A percentile compares a stretch with the other conserved stretches of the same genome.
Conservation (phyloP, 2,797 vertebrate species). For the Acrossocheilus wenchowensis region DNA sequence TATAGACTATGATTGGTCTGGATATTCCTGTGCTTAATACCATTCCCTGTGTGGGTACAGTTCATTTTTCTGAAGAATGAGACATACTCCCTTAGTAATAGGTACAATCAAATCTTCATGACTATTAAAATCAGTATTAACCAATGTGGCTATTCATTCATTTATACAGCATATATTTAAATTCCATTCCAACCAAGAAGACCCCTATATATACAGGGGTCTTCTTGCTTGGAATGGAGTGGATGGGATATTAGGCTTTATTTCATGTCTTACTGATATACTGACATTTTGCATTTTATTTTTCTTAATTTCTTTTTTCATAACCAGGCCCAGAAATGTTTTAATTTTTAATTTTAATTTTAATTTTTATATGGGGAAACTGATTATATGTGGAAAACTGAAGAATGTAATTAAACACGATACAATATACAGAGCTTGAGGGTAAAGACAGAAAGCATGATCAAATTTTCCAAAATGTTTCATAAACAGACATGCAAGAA, state of each 20-base stretch:
- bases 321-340: neutral
- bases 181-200: neutral
- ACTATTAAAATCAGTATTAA: neutral
- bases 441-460: neutral
- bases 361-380: too few species aligned
- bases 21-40: slow-evolving; percentile 10
- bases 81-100: neutral
- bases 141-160: neutral
- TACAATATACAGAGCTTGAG: neutral
- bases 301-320: neutral
- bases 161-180: neutral
- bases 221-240: neutral
- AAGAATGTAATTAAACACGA: neutral
- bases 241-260: neutral
- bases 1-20: slow-evolving; percentile 38
- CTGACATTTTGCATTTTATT: too few species aligned
- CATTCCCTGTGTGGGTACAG: neutral
- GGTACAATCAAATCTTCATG: slow-evolving; percentile 15
- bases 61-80: slow-evolving; percentile 5
- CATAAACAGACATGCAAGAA: neutral
- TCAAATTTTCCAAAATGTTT: neutral
- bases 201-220: neutral
- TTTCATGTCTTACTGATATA: neutral
- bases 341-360: too few species aligned
- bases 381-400: neutral